These are phyloP conservation scores for Panurus biarmicus DNA, from an alignment of 2,113 vertebrate genomes.

Conservation along the genomic window DNA sequence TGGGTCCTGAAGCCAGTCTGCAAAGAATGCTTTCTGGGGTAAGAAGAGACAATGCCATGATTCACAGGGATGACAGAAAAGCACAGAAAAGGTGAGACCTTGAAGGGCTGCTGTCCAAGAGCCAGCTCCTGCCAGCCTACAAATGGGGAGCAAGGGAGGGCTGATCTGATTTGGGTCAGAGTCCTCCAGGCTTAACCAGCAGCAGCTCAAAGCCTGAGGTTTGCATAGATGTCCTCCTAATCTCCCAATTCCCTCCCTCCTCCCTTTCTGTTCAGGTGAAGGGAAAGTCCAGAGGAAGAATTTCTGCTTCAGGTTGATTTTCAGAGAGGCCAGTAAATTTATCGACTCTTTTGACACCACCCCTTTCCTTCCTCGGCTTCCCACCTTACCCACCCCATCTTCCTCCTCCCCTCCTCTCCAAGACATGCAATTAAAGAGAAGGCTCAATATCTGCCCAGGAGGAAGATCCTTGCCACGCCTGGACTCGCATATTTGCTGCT, in stretches of 20 bases:
- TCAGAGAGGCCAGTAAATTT: constrained; percentile 63
- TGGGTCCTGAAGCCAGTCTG: not conserved
- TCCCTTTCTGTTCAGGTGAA: constrained; percentile 65
- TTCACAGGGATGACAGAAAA: not conserved
- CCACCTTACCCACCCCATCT: not conserved
- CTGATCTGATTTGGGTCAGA: not conserved
- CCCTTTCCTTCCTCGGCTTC: constrained; percentile 17
- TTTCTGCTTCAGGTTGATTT: constrained; percentile 59
- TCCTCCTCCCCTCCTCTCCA: not conserved
- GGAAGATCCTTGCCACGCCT: constrained; percentile 14
- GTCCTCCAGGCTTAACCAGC: not conserved
- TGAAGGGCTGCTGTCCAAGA: not conserved
- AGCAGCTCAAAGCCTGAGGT: not conserved
- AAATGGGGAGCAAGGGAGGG: not conserved
- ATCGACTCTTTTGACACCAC: constrained; percentile 52
- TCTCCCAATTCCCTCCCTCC: not conserved
- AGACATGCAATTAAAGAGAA: constrained; percentile 31
- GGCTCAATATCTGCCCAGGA: constrained; percentile 16
- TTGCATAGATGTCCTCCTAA: not conserved
- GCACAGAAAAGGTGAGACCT: not conserved
- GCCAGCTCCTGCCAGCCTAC: not conserved
- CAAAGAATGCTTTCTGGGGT: not conserved
- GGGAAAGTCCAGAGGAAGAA: constrained; percentile 55
- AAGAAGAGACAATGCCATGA: not conserved
- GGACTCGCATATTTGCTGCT: constrained; percentile 29